A percentile compares a stretch with the other conserved stretches of the same genome.
Conservation (phyloP, 1,140 invertebrate genomes). For the Sitodiplosis mosellana region DNA sequence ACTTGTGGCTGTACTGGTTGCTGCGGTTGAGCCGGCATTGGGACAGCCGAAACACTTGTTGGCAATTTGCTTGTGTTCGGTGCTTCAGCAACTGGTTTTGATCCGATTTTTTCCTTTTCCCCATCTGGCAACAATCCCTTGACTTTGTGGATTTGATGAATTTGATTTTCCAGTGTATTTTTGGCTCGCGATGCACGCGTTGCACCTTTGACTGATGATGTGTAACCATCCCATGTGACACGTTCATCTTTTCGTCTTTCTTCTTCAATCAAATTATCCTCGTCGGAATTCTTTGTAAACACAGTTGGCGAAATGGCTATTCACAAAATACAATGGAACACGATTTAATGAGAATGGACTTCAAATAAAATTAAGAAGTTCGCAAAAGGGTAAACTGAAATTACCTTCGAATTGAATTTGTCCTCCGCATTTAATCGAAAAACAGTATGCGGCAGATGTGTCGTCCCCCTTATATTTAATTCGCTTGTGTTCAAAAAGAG, state of each 20-base stretch:
- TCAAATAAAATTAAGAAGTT: too few relatives aligned
- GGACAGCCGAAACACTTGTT: conserved; percentile 23
- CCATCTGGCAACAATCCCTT: conserved; percentile 86
- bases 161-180: conserved; percentile 92
- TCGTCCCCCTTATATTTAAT: too few relatives aligned
- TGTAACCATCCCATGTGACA: conserved; percentile 97
- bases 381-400: too few relatives aligned
- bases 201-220: conserved; percentile 79
- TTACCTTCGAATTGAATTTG: too few relatives aligned
- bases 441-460: too few relatives aligned
- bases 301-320: too few relatives aligned
- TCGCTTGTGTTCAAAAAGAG: too few relatives aligned
- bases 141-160: conserved; percentile 90
- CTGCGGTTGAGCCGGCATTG: conserved; percentile 19
- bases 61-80: conserved; percentile 7
- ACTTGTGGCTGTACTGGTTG: conserved; percentile 21
- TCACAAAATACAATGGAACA: too few relatives aligned
- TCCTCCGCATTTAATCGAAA: too few relatives aligned
- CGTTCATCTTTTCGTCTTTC: conserved; percentile 74
- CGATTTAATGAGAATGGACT: too few relatives aligned
- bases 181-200: conserved; percentile 82
- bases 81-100: conserved; percentile 40
- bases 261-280: conserved; percentile 96
- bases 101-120: conserved; percentile 82
- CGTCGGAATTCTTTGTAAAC: too few relatives aligned